These are phyloP conservation scores for Dipodomys merriami DNA, from an alignment of 2,113 vertebrate species.

Conservation along the genomic window DNA sequence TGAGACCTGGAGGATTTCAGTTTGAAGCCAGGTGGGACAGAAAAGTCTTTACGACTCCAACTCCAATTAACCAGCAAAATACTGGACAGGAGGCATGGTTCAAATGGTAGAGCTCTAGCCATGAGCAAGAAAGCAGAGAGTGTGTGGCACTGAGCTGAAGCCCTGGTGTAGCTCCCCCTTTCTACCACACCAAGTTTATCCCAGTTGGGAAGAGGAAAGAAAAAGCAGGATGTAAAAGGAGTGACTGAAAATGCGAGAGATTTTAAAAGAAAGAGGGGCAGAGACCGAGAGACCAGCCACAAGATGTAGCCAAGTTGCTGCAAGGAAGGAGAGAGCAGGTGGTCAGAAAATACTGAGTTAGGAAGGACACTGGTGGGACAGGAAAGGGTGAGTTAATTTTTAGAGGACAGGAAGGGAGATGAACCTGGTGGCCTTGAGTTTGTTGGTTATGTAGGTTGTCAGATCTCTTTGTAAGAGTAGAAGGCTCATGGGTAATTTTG, in stretches of 20 bases:
- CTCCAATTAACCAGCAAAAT: too few species aligned
- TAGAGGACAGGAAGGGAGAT: background rate
- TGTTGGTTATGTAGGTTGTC: background rate
- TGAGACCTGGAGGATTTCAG: too few species aligned
- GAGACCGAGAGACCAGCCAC: background rate
- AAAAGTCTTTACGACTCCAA: too few species aligned
- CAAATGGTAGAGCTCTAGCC: too few species aligned
- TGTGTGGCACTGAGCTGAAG: too few species aligned
- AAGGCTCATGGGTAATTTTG: background rate
- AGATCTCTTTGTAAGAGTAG: background rate
- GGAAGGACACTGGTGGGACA: background rate
- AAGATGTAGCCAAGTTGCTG: background rate
- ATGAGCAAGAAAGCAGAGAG: too few species aligned
- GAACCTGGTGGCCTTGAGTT: background rate
- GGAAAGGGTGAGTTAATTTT: background rate
- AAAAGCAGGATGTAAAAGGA: constrained; percentile 8
- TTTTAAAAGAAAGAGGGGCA: background rate
- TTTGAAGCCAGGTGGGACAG: too few species aligned
- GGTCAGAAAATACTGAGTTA: constrained; percentile 38
- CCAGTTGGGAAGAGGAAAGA: background rate
- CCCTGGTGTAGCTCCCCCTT: too few species aligned
- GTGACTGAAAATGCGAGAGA: background rate
- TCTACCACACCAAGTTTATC: background rate
- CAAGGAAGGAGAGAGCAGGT: background rate
- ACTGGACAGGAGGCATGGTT: too few species aligned